Percentiles rank a stretch among this genome's conserved stretches.
phyloP scores from a whole-genome alignment of 2,888 invertebrate genomes.

The Mactromeris polynyma region DNA sequence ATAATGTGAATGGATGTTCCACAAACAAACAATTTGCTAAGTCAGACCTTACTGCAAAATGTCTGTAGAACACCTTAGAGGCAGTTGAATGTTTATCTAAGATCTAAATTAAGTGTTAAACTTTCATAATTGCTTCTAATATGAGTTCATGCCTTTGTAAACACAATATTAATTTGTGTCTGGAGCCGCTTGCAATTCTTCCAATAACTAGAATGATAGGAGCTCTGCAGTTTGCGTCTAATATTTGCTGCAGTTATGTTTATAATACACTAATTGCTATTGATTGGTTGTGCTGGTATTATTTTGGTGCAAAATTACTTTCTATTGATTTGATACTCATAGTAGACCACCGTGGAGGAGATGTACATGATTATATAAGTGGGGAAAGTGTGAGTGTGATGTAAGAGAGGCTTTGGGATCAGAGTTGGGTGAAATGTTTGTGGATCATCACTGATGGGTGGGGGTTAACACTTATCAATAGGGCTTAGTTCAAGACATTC shows the following conservation, averaged over 20 bases:
- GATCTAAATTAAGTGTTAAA: not conserved
- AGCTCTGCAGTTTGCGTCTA: not conserved
- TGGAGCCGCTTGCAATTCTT: not conserved
- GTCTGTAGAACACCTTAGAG: not conserved
- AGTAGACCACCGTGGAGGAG: not conserved
- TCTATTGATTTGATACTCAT: slow-evolving; percentile 31
- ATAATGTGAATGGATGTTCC: not conserved
- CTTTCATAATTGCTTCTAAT: slow-evolving; percentile 9
- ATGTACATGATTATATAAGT: too few relatives aligned
- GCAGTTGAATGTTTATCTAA: not conserved
- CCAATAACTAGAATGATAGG: not conserved
- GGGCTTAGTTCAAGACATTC: too few relatives aligned
- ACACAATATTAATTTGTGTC: slow-evolving; percentile 2
- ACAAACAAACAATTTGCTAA: not conserved
- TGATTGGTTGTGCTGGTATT: slow-evolving; percentile 19
- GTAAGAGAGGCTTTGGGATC: too few relatives aligned
- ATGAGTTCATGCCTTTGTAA: not conserved
- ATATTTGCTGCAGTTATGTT: not conserved
- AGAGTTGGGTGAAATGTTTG: too few relatives aligned
- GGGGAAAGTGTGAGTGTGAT: too few relatives aligned
- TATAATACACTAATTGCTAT: slow-evolving; percentile 32
- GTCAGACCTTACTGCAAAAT: not conserved
- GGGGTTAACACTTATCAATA: too few relatives aligned
- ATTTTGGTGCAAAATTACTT: slow-evolving; percentile 9
- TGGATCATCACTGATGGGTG: too few relatives aligned